Conservation (phyloP, 2,113 vertebrate genomes). For the Tringa solitaria region DNA sequence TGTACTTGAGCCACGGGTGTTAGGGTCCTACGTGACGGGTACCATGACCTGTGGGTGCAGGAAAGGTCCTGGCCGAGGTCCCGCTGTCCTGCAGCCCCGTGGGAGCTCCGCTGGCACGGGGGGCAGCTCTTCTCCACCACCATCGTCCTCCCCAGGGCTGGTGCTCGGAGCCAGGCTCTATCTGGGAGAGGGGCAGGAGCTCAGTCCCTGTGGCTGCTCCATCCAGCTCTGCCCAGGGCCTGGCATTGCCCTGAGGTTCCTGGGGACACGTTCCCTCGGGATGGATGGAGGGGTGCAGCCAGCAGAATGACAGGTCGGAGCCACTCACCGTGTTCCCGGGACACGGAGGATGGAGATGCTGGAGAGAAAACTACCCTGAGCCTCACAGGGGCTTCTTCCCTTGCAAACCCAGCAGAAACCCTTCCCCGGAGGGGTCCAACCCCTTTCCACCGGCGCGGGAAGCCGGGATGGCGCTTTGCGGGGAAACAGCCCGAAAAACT, state of each 20-base stretch:
- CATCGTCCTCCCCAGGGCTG: background rate
- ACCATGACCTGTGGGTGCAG: background rate
- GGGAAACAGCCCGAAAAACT: background rate
- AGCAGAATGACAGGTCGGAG: background rate
- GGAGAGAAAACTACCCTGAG: background rate
- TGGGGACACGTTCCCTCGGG: background rate
- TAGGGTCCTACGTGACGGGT: fast-evolving
- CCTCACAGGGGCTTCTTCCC: background rate
- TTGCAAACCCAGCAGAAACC: background rate
- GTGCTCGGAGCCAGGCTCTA: background rate
- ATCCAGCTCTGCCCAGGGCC: background rate
- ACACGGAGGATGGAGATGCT: background rate
- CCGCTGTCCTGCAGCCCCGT: fast-evolving
- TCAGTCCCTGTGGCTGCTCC: background rate
- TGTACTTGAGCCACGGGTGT: fast-evolving
- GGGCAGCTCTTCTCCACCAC: background rate
- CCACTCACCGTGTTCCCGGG: background rate
- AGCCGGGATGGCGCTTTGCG: background rate
- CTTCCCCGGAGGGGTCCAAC: background rate
- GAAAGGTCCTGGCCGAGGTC: background rate
- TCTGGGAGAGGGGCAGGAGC: fast-evolving
- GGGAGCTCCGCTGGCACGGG: fast-evolving
- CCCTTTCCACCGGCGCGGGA: background rate
- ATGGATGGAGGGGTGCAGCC: background rate
- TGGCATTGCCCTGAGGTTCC: background rate